Evolutionary conservation across 2,113 vertebrate genomes (phyloP), one percentile per base, ranked within the genome.

Genomic region (Sphaerodactylus townsendi): DNA sequence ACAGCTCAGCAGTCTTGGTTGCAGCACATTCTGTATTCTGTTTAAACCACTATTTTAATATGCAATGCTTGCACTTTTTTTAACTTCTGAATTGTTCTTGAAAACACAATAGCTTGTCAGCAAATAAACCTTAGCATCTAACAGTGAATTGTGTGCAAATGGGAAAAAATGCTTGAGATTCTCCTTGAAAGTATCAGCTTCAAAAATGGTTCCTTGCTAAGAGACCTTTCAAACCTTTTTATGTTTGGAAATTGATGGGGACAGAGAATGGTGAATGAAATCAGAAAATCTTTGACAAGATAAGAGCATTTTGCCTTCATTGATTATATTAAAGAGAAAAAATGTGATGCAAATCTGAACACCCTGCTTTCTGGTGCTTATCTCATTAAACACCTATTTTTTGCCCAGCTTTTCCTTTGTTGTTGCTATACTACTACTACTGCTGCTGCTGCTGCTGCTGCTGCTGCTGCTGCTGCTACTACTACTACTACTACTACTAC

Each of bases 1-100:
- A 86, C 50, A 70, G 73, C 72, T 84, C 71, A 74, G 64, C n/a
- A 1, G 50, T 87, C 81, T 75, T 19, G 28, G 65, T 75, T 62
- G 65, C 69, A 62, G 72, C 86, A 80, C 64, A 87, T 87, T 79
- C 70, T 69, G 33, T 62, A 83, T 87, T 87, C 64, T 84, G 70
- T 74, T 84, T 76, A 87, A 87, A 74, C 77, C 64, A 62, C 64
- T 65, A 17, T 41, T 87, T 84, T 83, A 62, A 75, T 84, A 76
- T 70, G 64, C 62, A 84, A 17, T 41, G 81, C 71, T 84, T 83
- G 86, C 77, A 80, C 50, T 46, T 75, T 79, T 78, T 37, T 48
- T 50, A n/a, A n/a, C 19, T n/a, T 81, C 83, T 37, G n/a, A 71
- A 50, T 82, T 81, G 77, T 77, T 77, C 77, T 77, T 77, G 77